phyloP scores from a whole-genome alignment of 2,888 invertebrate species.

The Heterodera filipjevi region DNA sequence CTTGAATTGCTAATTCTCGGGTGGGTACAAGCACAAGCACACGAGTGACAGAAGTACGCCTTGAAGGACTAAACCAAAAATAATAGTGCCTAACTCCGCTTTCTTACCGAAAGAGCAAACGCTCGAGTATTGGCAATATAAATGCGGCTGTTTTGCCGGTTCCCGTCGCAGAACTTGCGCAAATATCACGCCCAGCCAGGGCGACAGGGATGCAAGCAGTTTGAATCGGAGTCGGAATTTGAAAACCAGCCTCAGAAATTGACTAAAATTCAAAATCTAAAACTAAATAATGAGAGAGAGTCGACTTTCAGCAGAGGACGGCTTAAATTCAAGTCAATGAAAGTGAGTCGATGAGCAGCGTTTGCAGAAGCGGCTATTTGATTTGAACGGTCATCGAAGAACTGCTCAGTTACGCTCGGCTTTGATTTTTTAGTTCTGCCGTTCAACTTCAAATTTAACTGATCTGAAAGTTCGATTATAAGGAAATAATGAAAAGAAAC shows the following conservation, averaged over 20 bases:
- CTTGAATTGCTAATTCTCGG: slow-evolving; percentile 94
- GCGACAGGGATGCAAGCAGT: slow-evolving; percentile 91
- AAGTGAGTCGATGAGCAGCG: slow-evolving; percentile 43
- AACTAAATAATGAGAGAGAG: background rate
- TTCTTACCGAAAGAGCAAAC: slow-evolving; percentile 78
- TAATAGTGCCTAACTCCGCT: background rate
- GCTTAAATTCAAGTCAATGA: slow-evolving; percentile 92
- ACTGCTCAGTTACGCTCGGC: background rate
- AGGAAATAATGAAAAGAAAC: background rate
- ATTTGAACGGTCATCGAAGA: background rate
- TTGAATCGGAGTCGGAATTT: slow-evolving; percentile 95
- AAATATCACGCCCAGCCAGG: slow-evolving; percentile 84
- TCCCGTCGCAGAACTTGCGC: slow-evolving; percentile 97
- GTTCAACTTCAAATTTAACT: background rate
- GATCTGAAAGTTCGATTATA: background rate
- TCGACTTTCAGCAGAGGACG: slow-evolving; percentile 82
- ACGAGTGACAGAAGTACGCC: slow-evolving; percentile 73
- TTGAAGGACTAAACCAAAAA: slow-evolving; percentile 70
- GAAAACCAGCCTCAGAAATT: slow-evolving; percentile 83
- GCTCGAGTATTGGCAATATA: slow-evolving; percentile 93
- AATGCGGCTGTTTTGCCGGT: slow-evolving; percentile 94
- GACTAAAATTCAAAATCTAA: slow-evolving; percentile 71
- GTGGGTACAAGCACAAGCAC: slow-evolving; percentile 94
- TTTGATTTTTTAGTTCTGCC: background rate
- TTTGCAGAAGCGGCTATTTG: background rate